Percentiles rank a stretch among this genome's conserved stretches.
phyloP scores from a whole-genome alignment of 2,797 vertebrate species.

The Balearica regulorum region DNA sequence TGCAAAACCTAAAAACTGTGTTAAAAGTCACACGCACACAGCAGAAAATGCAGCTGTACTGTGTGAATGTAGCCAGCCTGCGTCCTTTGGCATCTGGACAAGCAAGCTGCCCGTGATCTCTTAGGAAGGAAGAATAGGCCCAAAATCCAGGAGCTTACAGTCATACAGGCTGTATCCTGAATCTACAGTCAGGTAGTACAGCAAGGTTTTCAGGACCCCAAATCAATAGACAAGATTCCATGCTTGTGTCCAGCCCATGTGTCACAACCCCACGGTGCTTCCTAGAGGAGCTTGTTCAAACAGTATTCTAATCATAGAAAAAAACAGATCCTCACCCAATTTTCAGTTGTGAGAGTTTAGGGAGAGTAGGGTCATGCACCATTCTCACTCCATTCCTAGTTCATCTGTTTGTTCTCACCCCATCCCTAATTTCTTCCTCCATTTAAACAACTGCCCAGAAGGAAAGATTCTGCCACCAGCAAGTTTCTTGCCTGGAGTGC shows the following conservation, averaged over 20 bases:
- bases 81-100: not conserved
- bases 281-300: not conserved
- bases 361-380: fast-evolving
- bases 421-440: not conserved
- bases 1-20: not conserved
- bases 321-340: not conserved
- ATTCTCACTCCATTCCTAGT: not conserved
- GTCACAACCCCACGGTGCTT: not conserved
- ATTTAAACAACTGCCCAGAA: not conserved
- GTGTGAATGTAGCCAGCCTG: not conserved
- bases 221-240: not conserved
- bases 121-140: not conserved
- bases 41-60: not conserved
- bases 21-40: not conserved
- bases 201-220: not conserved
- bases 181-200: not conserved
- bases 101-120: not conserved
- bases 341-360: not conserved
- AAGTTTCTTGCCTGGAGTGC: not conserved
- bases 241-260: not conserved
- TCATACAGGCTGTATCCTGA: not conserved
- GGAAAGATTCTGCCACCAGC: not conserved
- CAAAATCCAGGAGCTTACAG: not conserved
- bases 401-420: fast-evolving
- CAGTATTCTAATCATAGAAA: not conserved